These are phyloP conservation scores for Drosophila kikkawai DNA, from an alignment of 1,140 invertebrate species.

Conservation along the genomic window DNA sequence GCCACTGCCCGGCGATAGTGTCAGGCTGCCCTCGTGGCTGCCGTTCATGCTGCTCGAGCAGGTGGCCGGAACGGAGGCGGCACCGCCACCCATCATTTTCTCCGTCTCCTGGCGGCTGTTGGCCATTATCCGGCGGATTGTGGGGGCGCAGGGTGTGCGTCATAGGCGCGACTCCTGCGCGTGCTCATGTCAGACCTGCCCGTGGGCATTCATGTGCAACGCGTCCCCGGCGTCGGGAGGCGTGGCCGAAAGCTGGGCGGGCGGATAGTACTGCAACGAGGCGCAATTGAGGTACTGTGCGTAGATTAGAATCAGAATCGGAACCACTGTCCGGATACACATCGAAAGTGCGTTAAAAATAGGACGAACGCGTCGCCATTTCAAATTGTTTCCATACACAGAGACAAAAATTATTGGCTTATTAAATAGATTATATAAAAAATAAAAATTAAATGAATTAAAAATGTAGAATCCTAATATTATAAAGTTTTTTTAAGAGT, in stretches of 20 bases:
- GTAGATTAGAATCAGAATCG: constrained; percentile 48
- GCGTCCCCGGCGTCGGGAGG: constrained; percentile 88
- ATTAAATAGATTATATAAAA: too few relatives aligned
- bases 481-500: background rate
- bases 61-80: constrained; percentile 34
- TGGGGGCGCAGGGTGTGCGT: constrained; percentile 85
- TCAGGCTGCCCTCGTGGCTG: constrained; percentile 65
- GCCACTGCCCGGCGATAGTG: constrained; percentile 67
- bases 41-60: constrained; percentile 45
- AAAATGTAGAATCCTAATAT: too few relatives aligned
- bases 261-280: constrained; percentile 91
- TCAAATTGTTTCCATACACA: background rate
- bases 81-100: constrained; percentile 75
- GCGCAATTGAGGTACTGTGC: constrained; percentile 81
- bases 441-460: too few relatives aligned
- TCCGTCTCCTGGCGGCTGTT: constrained; percentile 84
- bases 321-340: constrained; percentile 21
- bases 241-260: constrained; percentile 88
- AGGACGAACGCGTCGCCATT: constrained; percentile 5
- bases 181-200: constrained; percentile 80
- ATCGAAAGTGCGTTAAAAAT: constrained; percentile 53
- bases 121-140: constrained; percentile 84
- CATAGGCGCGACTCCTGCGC: constrained; percentile 84
- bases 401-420: background rate
- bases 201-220: constrained; percentile 91